Base-by-base conservation (phyloP, 2,113 vertebrate species). In the Poeciliopsis retropinna region DNA sequence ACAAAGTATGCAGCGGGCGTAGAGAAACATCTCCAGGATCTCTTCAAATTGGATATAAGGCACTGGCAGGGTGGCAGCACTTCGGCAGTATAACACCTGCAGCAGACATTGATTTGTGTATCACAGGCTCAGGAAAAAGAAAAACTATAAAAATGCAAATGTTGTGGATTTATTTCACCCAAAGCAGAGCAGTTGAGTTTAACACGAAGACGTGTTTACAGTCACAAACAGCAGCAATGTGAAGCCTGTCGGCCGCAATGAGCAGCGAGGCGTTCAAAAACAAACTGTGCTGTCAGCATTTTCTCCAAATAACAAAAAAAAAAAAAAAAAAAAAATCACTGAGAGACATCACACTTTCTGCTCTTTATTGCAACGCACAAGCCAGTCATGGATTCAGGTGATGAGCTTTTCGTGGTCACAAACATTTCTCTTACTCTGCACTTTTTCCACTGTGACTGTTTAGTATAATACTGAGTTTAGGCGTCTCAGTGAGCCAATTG, bases 61-160 rank as follows among this genome's bases (percentile, higher is more conserved):
- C 25, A 57, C 51, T 25, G 22, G 51, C 8, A 3, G 51, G 51
- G 51, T 57, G 51, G 51, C 51, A 57, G 51, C 25, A 25, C 51
- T 57, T 57, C 51, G 10, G 25, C 51, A 57, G 22, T 25, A n/a
- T 11, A 57, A 57, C 51, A 57, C 51, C 51, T 57, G 51, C 25
- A 57, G 51, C 22, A 57, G 51, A 57, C 51, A 57, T 57, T 57
- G 51, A 57, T 57, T 57, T 57, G 51, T 57, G 51, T 57, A 57
- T 57, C 51, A 57, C 51, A n/a, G 51, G 25, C 51, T 57, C 51
- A 10, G 51, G 51, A n/a, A 57, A 57, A 57, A 57, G 9, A n/a
- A 57, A 57, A 57, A 57, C 51, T 57, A 57, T 57, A 57, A 57
- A 57, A 57, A 57, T 57, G 51, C n/a, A 57, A 57, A 57, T 57